Evolutionary conservation across 2,113 vertebrate genomes (phyloP).

Genomic region (Puntigrus tetrazona): DNA sequence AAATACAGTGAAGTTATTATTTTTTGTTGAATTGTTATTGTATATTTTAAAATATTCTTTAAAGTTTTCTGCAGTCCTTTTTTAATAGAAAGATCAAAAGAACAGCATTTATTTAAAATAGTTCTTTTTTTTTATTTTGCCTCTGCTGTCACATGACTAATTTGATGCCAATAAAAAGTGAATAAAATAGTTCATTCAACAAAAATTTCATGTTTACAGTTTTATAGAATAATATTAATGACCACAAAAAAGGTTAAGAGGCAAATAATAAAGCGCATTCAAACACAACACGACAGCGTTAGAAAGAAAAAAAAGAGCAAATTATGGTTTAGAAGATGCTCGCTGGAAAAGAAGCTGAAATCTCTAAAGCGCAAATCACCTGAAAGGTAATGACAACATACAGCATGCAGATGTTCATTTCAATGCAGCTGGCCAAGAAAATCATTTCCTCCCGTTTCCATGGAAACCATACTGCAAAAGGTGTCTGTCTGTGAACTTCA

Average conservation of each 20-base stretch:
- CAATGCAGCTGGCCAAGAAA: conserved; percentile 64
- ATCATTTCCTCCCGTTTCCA: conserved; percentile 74
- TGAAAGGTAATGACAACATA: conserved; percentile 71
- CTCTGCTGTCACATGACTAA: not conserved
- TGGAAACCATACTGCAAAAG: conserved; percentile 73
- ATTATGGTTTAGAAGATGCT: conserved; percentile 26
- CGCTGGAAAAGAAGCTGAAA: conserved; percentile 40
- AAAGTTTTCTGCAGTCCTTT: not conserved
- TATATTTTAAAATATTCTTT: too few relatives aligned
- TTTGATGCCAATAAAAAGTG: not conserved
- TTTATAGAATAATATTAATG: too few relatives aligned
- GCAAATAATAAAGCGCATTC: conserved; percentile 5
- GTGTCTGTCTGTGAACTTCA: conserved; percentile 71
- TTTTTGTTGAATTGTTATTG: not conserved
- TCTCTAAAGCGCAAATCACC: conserved; percentile 67
- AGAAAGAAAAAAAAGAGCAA: not conserved
- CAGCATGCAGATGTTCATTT: conserved; percentile 71
- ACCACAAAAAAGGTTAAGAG: too few relatives aligned
- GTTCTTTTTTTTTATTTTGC: not conserved
- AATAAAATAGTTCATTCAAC: too few relatives aligned
- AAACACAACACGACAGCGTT: not conserved
- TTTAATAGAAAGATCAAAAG: not conserved
- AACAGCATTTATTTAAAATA: not conserved
- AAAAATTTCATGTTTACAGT: too few relatives aligned
- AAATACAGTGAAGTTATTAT: not conserved